Conservation (phyloP, 2,888 invertebrate species). For the Harmothoe impar region DNA sequence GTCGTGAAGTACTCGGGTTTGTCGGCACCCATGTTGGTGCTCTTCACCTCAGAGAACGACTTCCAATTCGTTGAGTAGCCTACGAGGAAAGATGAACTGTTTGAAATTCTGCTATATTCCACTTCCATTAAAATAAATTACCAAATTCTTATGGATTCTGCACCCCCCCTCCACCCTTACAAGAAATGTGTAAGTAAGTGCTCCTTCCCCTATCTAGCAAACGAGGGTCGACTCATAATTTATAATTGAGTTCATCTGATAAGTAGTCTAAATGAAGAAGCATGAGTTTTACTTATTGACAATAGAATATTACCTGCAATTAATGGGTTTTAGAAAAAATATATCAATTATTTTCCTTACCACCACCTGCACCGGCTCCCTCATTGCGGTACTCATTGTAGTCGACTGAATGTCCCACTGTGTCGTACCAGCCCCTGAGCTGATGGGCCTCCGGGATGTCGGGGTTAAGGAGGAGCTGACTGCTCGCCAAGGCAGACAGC, state of each 20-base stretch:
- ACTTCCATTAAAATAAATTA: too few species aligned
- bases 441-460: slow-evolving; percentile 93
- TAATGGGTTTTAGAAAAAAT: too few species aligned
- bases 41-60: slow-evolving; percentile 89
- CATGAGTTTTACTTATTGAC: too few species aligned
- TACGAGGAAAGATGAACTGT: slow-evolving; percentile 37
- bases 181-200: too few species aligned
- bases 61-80: slow-evolving; percentile 86
- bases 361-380: slow-evolving; percentile 70
- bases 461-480: slow-evolving; percentile 90
- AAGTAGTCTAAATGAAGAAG: too few species aligned
- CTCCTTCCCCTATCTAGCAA: too few species aligned
- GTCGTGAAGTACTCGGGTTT: slow-evolving; percentile 92
- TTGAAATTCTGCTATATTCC: too few species aligned
- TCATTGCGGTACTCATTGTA: slow-evolving; percentile 79
- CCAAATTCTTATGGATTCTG: too few species aligned
- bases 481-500: slow-evolving; percentile 80
- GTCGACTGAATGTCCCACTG: slow-evolving; percentile 84
- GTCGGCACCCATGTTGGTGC: slow-evolving; percentile 88
- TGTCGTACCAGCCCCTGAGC: slow-evolving; percentile 95
- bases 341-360: slow-evolving; percentile 48
- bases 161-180: too few species aligned
- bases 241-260: too few species aligned
- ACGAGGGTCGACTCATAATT: too few species aligned
- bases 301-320: too few species aligned